phyloP scores from a whole-genome alignment of 2,888 invertebrate species.

The Eucera pruinosa region DNA sequence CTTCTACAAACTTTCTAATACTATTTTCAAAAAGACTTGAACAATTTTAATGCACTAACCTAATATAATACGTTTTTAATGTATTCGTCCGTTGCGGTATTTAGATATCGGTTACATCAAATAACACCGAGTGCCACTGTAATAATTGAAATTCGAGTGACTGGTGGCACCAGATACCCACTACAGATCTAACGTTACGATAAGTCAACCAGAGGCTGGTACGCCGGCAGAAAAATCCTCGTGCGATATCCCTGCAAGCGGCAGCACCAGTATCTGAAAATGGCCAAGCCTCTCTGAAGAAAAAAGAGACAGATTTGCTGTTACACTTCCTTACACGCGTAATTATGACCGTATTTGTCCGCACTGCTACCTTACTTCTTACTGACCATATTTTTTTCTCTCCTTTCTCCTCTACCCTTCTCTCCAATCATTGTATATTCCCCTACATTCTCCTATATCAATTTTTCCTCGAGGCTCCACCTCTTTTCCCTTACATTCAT shows the following conservation, averaged over 20 bases:
- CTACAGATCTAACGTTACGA: slow-evolving; percentile 41
- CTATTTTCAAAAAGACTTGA: no score
- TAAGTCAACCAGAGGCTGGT: slow-evolving; percentile 27
- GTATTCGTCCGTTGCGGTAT: not conserved
- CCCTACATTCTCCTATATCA: slow-evolving; percentile 15
- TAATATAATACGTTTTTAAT: slow-evolving; percentile 14
- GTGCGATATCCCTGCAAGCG: slow-evolving; percentile 14
- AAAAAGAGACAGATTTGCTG: slow-evolving; percentile 55
- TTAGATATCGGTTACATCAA: slow-evolving; percentile 21
- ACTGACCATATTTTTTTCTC: not conserved
- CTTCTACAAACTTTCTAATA: no score
- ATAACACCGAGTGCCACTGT: not conserved
- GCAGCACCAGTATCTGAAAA: slow-evolving; percentile 39
- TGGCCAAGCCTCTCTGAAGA: slow-evolving; percentile 47
- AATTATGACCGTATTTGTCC: slow-evolving; percentile 71
- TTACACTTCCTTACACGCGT: slow-evolving; percentile 69
- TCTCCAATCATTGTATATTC: no score
- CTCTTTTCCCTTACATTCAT: slow-evolving; percentile 7
- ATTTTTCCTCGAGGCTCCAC: slow-evolving; percentile 17
- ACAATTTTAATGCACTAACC: no score
- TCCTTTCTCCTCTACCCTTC: not conserved
- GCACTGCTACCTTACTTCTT: slow-evolving; percentile 15
- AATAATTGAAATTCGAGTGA: slow-evolving; percentile 39
- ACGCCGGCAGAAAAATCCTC: slow-evolving; percentile 35
- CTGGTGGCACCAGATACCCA: slow-evolving; percentile 47